These are phyloP conservation scores for Leucophora obtusa DNA, from an alignment of 2,888 invertebrate species.

Conservation along the genomic window DNA sequence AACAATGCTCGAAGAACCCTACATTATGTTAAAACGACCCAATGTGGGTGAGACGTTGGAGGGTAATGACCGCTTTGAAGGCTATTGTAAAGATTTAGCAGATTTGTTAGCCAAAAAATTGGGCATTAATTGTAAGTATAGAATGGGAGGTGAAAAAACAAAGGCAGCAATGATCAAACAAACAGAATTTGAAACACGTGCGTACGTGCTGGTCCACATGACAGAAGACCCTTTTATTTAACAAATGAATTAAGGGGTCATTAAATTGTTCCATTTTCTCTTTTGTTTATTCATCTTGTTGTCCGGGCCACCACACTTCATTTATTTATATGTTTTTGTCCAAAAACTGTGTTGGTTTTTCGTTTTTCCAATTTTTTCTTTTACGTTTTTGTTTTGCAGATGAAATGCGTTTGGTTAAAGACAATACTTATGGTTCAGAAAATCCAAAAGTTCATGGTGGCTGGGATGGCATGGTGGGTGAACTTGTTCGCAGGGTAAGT, in stretches of 20 bases:
- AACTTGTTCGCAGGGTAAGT: slow-evolving; percentile 90
- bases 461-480: slow-evolving; percentile 94
- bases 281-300: slow-evolving; percentile 36
- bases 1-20: slow-evolving; percentile 92
- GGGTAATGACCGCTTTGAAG: slow-evolving; percentile 90
- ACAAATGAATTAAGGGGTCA: slow-evolving; percentile 37
- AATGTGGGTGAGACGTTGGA: slow-evolving; percentile 83
- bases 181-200: slow-evolving; percentile 22
- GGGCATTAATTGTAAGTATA: slow-evolving; percentile 89
- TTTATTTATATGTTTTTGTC: slow-evolving; percentile 27
- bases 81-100: slow-evolving; percentile 95
- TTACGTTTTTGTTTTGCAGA: slow-evolving; percentile 80
- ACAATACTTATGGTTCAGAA: slow-evolving; percentile 90
- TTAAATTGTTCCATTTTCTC: slow-evolving; percentile 35
- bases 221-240: background rate
- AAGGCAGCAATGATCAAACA: background rate
- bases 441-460: slow-evolving; percentile 86
- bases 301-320: slow-evolving; percentile 34
- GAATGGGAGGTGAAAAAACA: background rate
- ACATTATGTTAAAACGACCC: slow-evolving; percentile 87
- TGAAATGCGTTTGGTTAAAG: slow-evolving; percentile 90
- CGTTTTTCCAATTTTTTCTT: background rate
- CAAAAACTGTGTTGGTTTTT: background rate
- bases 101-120: slow-evolving; percentile 88
- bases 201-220: slow-evolving; percentile 6